A percentile compares a stretch with the other conserved stretches of the same genome.
Evolutionary conservation across 2,888 invertebrate species (phyloP).

Genomic region (Desoria tigrina): DNA sequence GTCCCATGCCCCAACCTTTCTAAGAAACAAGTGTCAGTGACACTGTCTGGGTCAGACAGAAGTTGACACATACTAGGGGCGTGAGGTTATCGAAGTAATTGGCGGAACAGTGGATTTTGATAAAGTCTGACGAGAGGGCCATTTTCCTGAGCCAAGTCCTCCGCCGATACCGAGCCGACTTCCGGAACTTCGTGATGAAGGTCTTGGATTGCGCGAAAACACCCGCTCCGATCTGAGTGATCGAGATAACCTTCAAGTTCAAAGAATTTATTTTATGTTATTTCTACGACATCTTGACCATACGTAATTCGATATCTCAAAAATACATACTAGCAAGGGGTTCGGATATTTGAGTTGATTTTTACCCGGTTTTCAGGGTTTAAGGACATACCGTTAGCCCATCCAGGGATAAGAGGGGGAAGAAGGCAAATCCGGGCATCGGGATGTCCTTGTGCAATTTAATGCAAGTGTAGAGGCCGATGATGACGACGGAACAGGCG

Average conservation of each 20-base stretch:
- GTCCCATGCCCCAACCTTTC: no score
- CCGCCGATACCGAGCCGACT: conserved; percentile 7
- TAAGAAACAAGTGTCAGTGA: no score
- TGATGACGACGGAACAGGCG: not conserved
- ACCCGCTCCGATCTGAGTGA: no score
- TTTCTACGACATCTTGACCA: no score
- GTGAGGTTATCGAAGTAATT: conserved; percentile 39
- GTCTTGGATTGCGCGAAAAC: not conserved
- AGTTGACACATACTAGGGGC: conserved; percentile 29
- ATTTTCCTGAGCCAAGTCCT: conserved; percentile 27
- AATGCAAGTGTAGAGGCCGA: conserved; percentile 8
- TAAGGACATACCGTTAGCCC: no score
- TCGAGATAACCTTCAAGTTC: no score
- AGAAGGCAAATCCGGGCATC: conserved; percentile 18
- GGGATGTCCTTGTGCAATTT: conserved; percentile 13
- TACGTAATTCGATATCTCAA: no score
- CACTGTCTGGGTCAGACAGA: conserved; percentile 27
- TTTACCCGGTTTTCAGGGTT: no score
- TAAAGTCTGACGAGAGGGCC: conserved; percentile 20
- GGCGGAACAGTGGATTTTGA: conserved; percentile 30
- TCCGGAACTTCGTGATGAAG: not conserved
- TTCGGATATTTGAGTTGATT: no score
- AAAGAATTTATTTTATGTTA: no score
- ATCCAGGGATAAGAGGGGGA: conserved; percentile 1
- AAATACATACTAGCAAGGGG: no score